Base-by-base conservation (phyloP, 2,113 vertebrate species). In the Casuarius casuarius region DNA sequence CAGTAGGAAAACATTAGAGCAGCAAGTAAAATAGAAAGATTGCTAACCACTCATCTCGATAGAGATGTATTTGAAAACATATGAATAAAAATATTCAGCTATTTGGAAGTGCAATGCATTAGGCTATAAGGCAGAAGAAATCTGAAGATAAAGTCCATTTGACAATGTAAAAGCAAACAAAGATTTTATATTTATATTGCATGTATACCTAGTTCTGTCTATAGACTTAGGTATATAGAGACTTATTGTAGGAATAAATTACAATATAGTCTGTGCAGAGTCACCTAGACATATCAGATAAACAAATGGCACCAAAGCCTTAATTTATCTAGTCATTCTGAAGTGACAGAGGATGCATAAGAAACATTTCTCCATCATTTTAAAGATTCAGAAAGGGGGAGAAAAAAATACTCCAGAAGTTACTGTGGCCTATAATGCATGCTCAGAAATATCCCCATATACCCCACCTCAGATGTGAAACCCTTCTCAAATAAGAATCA, bases 401-500 rank as follows among this genome's bases (percentile, higher is more conserved):
- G 3, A 40, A 73, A 92, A 31, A 81, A 83, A 76, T 68, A 84
- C 62, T 46, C 29, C 9, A 77, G 48, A 46, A 92, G 35, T 44
- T 81, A 20, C 62, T 58, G 88, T 15, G 35, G 80, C 51, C 54
- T 91, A 12, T 26, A 90, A 52, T 58, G 48, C n/a, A 87, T 25
- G 7, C 8, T 89, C 29, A 25, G n/a, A 74, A 76, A 52, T 91
- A 79, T 86, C 95, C 51, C 38, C 31, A 33, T 77, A 72, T 19
- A 61, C 84, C 22, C 17, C 31, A 61, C 33, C 29, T 87, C 63
- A 97, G 90, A 95, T 95, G 91, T 96, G 92, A 96, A 94, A 52
- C 35, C 61, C 46, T 54, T 88, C 81, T 95, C 89, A 96, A 61
- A 95, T 70, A 97, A 93, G 49, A 38, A 38, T 68, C 54, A 92